These are phyloP conservation scores for Phaethon lepturus DNA, from an alignment of 2,113 vertebrate species.

Conservation along the genomic window DNA sequence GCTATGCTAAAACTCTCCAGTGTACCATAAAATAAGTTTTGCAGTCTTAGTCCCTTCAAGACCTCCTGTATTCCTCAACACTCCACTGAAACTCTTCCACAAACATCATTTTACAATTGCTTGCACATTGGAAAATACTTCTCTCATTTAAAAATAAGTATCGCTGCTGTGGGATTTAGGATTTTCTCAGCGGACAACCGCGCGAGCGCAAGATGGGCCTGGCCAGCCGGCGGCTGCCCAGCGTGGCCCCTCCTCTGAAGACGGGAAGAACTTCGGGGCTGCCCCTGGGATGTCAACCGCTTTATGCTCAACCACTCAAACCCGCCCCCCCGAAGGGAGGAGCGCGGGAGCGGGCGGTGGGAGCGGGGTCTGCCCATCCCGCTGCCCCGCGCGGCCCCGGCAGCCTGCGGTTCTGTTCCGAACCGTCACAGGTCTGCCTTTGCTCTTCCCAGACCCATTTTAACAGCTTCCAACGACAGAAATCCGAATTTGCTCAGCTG, in stretches of 20 bases:
- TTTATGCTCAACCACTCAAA: neutral
- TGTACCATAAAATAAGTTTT: neutral
- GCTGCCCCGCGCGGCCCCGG: neutral
- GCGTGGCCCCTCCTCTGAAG: rapidly evolving
- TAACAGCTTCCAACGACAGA: neutral
- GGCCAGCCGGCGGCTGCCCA: too few relatives aligned
- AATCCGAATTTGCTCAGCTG: neutral
- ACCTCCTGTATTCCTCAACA: neutral
- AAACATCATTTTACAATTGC: neutral
- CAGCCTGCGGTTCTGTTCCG: neutral
- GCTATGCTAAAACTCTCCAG: neutral
- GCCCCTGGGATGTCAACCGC: neutral
- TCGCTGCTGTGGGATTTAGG: neutral
- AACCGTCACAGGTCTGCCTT: neutral
- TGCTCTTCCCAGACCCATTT: neutral
- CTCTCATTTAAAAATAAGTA: neutral
- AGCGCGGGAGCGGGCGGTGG: neutral
- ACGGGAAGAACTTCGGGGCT: neutral
- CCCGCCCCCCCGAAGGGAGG: neutral
- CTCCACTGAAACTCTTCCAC: neutral
- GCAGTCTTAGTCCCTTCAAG: neutral
- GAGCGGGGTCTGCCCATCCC: neutral
- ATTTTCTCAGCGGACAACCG: neutral
- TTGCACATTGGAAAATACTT: neutral
- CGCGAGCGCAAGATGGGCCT: rapidly evolving